These are phyloP conservation scores for Pseudococcus longispinus DNA, from an alignment of 2,888 invertebrate genomes.

Conservation along the genomic window DNA sequence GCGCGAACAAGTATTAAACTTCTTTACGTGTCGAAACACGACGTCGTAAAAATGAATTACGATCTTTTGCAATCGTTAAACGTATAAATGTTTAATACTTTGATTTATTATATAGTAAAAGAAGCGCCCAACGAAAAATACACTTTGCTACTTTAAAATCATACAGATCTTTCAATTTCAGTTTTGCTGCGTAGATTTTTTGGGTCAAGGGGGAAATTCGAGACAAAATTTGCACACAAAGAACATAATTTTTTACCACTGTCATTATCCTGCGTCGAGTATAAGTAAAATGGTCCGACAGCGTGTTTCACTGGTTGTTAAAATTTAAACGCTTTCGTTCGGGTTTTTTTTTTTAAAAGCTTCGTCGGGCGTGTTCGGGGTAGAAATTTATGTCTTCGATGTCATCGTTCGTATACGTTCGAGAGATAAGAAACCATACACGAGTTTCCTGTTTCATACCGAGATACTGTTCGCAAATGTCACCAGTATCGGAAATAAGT, in stretches of 20 bases:
- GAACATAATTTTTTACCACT: slow-evolving; percentile 11
- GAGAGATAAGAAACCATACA: neutral
- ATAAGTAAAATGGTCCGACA: neutral
- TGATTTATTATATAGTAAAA: slow-evolving; percentile 38
- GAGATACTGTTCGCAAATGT: neutral
- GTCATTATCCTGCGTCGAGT: neutral
- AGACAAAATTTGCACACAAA: slow-evolving; percentile 14
- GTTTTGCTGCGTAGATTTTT: neutral
- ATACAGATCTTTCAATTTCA: neutral
- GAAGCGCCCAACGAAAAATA: slow-evolving; percentile 12
- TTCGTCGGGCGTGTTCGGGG: neutral
- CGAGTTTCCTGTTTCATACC: neutral
- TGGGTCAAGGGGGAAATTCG: neutral
- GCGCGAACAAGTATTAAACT: slow-evolving; percentile 37
- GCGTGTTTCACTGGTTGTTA: neutral
- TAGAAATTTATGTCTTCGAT: neutral
- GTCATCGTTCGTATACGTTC: neutral
- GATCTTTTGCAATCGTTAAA: slow-evolving; percentile 37
- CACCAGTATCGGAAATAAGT: neutral
- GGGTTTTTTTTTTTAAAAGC: neutral
- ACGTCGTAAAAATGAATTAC: slow-evolving; percentile 41
- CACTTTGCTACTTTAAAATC: slow-evolving; percentile 10
- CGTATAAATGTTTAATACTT: slow-evolving; percentile 33
- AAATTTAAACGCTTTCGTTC: neutral
- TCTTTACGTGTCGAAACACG: slow-evolving; percentile 22